A percentile compares a stretch with the other conserved stretches of the same genome.
These are phyloP conservation scores for Parus major DNA, from an alignment of 2,113 vertebrate genomes.

Conservation along the genomic window DNA sequence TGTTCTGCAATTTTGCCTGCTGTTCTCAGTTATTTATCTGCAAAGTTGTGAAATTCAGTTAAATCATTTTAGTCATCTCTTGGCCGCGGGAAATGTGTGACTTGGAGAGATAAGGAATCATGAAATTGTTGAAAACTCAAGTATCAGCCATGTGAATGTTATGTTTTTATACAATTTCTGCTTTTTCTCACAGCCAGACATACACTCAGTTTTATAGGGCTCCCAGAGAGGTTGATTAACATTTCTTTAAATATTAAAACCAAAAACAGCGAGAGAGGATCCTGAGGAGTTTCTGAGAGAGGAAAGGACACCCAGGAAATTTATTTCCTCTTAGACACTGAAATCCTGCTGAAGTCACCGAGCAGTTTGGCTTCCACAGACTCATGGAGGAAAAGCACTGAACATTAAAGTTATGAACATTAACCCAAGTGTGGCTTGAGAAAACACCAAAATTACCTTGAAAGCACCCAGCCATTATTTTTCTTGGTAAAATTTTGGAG, in stretches of 20 bases:
- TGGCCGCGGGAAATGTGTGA: not conserved
- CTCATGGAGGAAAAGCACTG: not conserved
- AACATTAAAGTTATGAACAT: not conserved
- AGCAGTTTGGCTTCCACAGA: not conserved
- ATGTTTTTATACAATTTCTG: not conserved
- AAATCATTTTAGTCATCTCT: slow-evolving; percentile 31
- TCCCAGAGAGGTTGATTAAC: not conserved
- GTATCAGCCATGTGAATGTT: not conserved
- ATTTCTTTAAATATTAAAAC: not conserved
- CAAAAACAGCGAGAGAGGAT: not conserved
- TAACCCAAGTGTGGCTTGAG: not conserved
- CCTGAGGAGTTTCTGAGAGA: not conserved
- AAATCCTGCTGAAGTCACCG: not conserved
- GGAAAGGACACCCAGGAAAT: not conserved
- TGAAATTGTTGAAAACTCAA: not conserved
- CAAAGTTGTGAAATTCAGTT: slow-evolving; percentile 18
- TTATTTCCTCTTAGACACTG: not conserved
- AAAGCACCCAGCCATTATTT: not conserved
- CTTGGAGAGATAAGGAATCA: not conserved
- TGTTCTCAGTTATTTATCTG: slow-evolving; percentile 19
- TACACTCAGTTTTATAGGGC: not conserved
- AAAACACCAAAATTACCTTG: not conserved
- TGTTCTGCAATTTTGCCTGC: not conserved
- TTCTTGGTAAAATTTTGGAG: not conserved
- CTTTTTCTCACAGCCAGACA: not conserved